Evolutionary conservation across 2,113 vertebrate genomes (phyloP).

Genomic region (Tautogolabrus adspersus): DNA sequence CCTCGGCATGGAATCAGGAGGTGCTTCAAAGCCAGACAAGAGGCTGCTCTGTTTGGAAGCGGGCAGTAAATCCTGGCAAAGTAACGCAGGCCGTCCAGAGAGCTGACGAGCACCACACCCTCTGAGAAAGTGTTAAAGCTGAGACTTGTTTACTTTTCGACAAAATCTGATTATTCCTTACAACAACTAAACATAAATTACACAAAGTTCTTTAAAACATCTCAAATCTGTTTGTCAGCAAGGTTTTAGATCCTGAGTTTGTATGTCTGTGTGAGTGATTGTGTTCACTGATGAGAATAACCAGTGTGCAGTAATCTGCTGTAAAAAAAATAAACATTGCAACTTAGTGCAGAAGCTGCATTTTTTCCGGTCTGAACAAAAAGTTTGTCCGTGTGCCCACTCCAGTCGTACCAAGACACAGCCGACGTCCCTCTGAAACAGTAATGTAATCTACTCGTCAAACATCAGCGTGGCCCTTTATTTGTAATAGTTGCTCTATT

Average conservation of each 20-base stretch:
- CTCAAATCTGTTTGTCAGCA: background rate
- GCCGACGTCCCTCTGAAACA: constrained; percentile 53
- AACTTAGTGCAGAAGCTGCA: constrained; percentile 61
- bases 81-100: constrained; percentile 37
- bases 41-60: constrained; percentile 66
- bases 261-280: constrained; percentile 11
- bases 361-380: constrained; percentile 60
- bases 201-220: background rate
- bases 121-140: constrained; percentile 44
- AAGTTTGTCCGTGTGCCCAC: constrained; percentile 56
- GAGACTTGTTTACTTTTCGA: constrained; percentile 24
- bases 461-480: constrained; percentile 55
- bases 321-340: constrained; percentile 70
- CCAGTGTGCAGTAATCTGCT: constrained; percentile 64
- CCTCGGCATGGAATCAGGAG: constrained; percentile 51
- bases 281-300: constrained; percentile 38
- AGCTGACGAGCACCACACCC: constrained; percentile 55
- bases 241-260: background rate
- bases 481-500: constrained; percentile 54
- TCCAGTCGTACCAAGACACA: constrained; percentile 60
- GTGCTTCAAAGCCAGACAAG: constrained; percentile 69
- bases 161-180: constrained; percentile 35
- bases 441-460: constrained; percentile 66
- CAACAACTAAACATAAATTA: constrained; percentile 16
- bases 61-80: constrained; percentile 58